These are phyloP conservation scores for Clarias laeviceps DNA, from an alignment of 2,797 vertebrate genomes.

Conservation along the genomic window DNA sequence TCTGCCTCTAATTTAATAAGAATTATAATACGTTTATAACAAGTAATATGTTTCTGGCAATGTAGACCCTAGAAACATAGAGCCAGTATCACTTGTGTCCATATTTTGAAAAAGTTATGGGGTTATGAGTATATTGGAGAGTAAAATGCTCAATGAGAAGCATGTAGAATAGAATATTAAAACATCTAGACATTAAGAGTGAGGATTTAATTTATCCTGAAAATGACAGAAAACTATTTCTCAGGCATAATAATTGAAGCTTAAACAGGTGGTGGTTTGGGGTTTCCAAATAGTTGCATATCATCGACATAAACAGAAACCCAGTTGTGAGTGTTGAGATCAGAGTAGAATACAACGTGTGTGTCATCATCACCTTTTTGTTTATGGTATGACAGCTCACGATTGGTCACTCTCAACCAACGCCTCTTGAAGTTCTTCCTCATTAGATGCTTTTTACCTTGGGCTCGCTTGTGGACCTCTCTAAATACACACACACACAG, in stretches of 20 bases:
- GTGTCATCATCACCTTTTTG: constrained; percentile 81
- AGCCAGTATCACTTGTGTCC: too few relatives aligned
- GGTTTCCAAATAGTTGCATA: background rate
- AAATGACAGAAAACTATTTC: background rate
- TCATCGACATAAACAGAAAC: background rate
- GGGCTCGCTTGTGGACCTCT: constrained; percentile 93
- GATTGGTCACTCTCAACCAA: constrained; percentile 93
- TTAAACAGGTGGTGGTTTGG: background rate
- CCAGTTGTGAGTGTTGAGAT: background rate
- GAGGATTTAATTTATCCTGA: background rate
- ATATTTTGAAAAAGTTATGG: background rate
- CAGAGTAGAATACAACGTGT: background rate
- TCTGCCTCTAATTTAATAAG: too few relatives aligned
- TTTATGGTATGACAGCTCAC: constrained; percentile 94
- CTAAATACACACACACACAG: constrained; percentile 65
- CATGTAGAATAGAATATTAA: background rate
- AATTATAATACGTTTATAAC: too few relatives aligned
- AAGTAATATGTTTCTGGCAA: too few relatives aligned
- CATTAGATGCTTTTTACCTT: constrained; percentile 87
- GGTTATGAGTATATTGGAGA: background rate
- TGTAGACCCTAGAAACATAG: too few relatives aligned
- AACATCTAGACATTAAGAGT: too few relatives aligned
- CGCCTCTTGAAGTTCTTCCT: constrained; percentile 95
- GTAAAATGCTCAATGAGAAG: background rate
- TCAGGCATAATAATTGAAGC: background rate